Base-by-base conservation (phyloP, 2,888 invertebrate genomes). In the Campopleginae sp. region DNA sequence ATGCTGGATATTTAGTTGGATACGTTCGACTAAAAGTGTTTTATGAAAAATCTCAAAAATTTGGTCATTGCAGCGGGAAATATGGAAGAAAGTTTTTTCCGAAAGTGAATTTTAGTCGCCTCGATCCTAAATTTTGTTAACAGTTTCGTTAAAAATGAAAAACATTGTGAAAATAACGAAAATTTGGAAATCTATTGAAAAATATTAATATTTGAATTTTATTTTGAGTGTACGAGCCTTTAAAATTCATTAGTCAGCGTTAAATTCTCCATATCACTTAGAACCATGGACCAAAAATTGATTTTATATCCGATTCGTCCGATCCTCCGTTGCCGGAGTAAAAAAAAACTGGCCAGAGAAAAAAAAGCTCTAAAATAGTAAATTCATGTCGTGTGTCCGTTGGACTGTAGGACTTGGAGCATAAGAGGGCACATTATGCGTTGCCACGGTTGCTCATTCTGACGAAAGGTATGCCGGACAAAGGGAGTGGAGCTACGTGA, bases 401-500 rank as follows among this genome's bases (percentile, higher is more conserved):
- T 4, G 2, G 19, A 19, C 23, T 44, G 46, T 68, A 27, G 44
- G 31, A 14, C 10, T 33, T 54, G 33, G 42, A 68, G 79, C 48
- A 42, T 71, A 70, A 80, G 82, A 85, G 85, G 85, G 85, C 79
- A 54, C 51, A n/a, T 4, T 44, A 31, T 17, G 44, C 27, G 68
- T 63, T 54, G 72, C 54, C 54, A 42, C 42, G 19, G 31, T 70
- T 54, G 65, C 75, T 51, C 65, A 23, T 38, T 27, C 66, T 51
- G 82, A 82, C 61, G 82, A 76, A 85, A 80, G 82, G 75, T 85
- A 76, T 61, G 85, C 80, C 63, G 80, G 76, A 82, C 79, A 82
- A 82, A 82, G 82, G 80, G 85, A 76, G 82, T 63, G 85, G 85
- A 80, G 44, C 33, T 58, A 58, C 76, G 79, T 72, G 48, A 71